phyloP scores from a whole-genome alignment of 2,113 vertebrate species.

The Sceloporus undulatus region DNA sequence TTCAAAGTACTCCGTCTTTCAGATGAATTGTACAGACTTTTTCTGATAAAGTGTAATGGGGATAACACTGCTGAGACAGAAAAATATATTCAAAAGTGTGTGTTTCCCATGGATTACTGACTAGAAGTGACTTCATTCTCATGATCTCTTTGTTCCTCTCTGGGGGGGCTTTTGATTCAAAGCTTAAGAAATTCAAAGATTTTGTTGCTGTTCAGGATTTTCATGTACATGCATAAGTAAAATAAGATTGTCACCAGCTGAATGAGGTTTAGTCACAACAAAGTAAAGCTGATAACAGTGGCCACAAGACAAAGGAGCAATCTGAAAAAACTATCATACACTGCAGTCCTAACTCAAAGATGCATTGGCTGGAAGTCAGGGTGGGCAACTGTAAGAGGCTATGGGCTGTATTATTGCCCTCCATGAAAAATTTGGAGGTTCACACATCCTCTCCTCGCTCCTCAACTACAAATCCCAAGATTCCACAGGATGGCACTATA shows the following conservation, averaged over 20 bases:
- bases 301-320: slow-evolving; percentile 17
- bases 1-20: slow-evolving; percentile 30
- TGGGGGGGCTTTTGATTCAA: slow-evolving; percentile 35
- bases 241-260: slow-evolving; percentile 3
- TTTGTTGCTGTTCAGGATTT: slow-evolving; percentile 37
- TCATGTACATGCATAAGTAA: slow-evolving; percentile 9
- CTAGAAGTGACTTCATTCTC: slow-evolving; percentile 31
- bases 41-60: slow-evolving; percentile 7
- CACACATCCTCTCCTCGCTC: too few relatives aligned
- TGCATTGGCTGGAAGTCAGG: too few relatives aligned
- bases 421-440: too few relatives aligned
- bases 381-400: too few relatives aligned
- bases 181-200: slow-evolving; percentile 28
- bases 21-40: slow-evolving; percentile 12
- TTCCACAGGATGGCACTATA: too few relatives aligned
- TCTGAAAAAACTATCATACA: slow-evolving; percentile 44
- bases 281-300: slow-evolving; percentile 34
- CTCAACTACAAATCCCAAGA: too few relatives aligned
- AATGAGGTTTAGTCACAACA: slow-evolving; percentile 51
- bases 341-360: too few relatives aligned
- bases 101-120: slow-evolving; percentile 39
- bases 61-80: slow-evolving; percentile 37
- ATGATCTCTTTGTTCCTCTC: slow-evolving; percentile 34
- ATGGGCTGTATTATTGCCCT: too few relatives aligned
- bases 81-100: slow-evolving; percentile 45